phyloP scores from a whole-genome alignment of 2,113 vertebrate species.

The Paralichthys olivaceus region DNA sequence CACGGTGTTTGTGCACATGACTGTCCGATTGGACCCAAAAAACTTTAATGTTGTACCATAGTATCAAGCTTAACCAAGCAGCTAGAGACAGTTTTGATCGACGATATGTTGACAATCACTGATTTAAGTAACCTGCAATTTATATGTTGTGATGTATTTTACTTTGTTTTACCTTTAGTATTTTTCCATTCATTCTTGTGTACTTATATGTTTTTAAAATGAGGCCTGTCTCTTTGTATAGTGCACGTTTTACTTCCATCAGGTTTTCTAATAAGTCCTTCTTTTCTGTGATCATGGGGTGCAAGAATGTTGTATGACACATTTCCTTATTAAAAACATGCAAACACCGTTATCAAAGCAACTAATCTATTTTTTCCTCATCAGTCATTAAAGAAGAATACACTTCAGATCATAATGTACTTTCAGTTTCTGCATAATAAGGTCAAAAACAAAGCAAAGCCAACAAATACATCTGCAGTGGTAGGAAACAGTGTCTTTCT shows the following conservation, averaged over 20 bases:
- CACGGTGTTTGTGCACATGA: too few relatives aligned
- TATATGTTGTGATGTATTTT: not conserved
- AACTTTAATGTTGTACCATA: not conserved
- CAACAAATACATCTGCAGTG: conserved; percentile 21
- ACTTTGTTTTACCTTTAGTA: not conserved
- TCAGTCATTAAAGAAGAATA: conserved; percentile 37
- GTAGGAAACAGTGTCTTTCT: conserved; percentile 4
- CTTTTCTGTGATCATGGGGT: conserved; percentile 1
- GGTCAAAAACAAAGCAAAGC: conserved; percentile 30
- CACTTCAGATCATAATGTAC: not conserved
- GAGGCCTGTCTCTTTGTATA: too few relatives aligned
- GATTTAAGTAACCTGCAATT: not conserved
- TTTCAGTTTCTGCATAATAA: conserved; percentile 40
- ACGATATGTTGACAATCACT: not conserved
- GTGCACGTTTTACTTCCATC: not conserved
- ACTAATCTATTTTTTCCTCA: conserved; percentile 17
- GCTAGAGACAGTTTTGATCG: not conserved
- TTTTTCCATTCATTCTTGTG: not conserved
- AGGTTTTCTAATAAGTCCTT: not conserved
- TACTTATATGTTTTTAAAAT: not conserved
- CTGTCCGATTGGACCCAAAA: too few relatives aligned
- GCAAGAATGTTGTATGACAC: not conserved
- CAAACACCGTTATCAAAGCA: conserved; percentile 31
- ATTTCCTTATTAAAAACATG: too few relatives aligned
- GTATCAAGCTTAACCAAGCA: not conserved